Evolutionary conservation across 2,113 vertebrate species (phyloP).

Genomic region (Hydropotes inermis): DNA sequence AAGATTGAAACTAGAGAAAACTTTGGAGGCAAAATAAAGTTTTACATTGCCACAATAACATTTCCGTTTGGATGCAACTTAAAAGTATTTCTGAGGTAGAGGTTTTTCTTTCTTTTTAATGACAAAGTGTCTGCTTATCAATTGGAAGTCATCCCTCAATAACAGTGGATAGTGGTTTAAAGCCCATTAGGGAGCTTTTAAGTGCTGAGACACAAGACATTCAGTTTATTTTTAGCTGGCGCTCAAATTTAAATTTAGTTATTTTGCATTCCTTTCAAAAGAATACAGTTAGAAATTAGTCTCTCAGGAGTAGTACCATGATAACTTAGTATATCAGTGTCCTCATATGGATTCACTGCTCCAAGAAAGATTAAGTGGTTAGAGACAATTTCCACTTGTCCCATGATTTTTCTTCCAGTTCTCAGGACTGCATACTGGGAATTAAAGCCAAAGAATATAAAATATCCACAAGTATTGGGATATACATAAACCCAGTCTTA

Average conservation of each 20-base stretch:
- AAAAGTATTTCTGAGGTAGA: not conserved
- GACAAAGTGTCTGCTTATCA: not conserved
- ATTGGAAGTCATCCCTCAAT: not conserved
- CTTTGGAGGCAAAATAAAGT: not conserved
- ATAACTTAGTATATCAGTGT: not conserved
- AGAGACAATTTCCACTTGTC: not conserved
- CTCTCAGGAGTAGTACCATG: not conserved
- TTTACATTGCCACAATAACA: not conserved
- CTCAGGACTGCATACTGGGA: not conserved
- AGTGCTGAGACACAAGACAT: slow-evolving; percentile 23
- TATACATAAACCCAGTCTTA: not conserved
- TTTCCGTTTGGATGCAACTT: not conserved
- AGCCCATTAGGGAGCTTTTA: not conserved
- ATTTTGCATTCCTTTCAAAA: slow-evolving; percentile 40
- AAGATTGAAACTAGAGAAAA: not conserved
- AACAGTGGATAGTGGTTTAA: not conserved
- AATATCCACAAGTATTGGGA: not conserved
- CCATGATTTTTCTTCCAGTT: not conserved
- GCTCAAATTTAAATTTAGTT: slow-evolving; percentile 23
- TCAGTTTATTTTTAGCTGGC: slow-evolving; percentile 23
- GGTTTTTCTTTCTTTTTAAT: not conserved
- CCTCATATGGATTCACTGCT: not conserved
- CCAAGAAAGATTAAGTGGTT: not conserved
- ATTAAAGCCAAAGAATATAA: not conserved
- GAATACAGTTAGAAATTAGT: not conserved